These are phyloP conservation scores for Tichodroma muraria DNA, from an alignment of 2,113 vertebrate genomes.

Conservation along the genomic window DNA sequence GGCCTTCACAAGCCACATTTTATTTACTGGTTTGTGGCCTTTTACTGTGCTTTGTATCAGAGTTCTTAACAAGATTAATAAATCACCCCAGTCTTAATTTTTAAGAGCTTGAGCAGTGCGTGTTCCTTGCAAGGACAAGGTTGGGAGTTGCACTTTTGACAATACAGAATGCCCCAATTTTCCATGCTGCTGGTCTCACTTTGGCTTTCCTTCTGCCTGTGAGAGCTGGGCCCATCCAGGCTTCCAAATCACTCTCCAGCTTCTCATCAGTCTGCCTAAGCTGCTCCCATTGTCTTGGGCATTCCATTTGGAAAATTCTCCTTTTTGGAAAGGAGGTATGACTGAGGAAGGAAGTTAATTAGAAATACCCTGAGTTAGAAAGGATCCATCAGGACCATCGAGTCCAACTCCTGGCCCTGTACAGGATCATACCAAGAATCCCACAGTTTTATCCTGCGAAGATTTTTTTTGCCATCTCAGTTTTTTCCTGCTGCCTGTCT, in stretches of 20 bases:
- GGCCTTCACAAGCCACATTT: conserved; percentile 76
- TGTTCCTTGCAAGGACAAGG: conserved; percentile 46
- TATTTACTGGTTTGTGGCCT: conserved; percentile 89
- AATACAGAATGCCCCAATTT: neutral
- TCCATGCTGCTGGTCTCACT: neutral
- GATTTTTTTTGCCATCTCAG: neutral
- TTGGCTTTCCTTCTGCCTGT: neutral
- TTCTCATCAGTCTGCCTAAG: neutral
- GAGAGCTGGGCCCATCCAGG: neutral
- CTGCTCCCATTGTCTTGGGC: accelerated
- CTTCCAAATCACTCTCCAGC: neutral
- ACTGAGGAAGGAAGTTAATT: neutral
- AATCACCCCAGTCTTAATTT: conserved; percentile 97
- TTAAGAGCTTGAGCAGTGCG: conserved; percentile 56
- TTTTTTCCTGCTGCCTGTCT: neutral
- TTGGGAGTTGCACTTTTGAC: neutral
- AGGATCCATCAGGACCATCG: neutral
- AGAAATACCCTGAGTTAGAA: neutral
- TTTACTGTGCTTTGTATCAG: conserved; percentile 97
- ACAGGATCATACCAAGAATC: neutral
- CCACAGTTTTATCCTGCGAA: neutral
- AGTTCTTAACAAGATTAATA: conserved; percentile 99
- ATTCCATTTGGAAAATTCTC: neutral
- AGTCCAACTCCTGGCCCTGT: neutral
- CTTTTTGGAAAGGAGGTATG: neutral